These are phyloP conservation scores for Romanogobio albipinnatus DNA, from an alignment of 2,113 vertebrate species.

Conservation along the genomic window DNA sequence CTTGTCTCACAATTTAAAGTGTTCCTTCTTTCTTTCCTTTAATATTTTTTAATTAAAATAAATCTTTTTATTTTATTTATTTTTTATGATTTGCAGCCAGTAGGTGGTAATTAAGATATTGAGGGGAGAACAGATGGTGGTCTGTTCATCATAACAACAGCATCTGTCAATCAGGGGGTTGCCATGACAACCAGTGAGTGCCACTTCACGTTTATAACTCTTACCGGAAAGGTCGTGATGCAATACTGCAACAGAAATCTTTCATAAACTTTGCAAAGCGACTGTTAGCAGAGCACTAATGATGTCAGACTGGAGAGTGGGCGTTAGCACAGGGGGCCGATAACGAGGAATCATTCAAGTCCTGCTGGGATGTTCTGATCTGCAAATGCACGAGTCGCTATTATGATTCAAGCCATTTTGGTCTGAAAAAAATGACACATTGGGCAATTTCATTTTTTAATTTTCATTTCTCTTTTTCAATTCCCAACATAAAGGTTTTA, in stretches of 20 bases:
- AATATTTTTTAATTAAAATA: not conserved
- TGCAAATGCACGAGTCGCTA: not conserved
- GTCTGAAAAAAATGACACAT: not conserved
- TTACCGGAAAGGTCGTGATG: not conserved
- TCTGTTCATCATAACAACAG: slow-evolving; percentile 8
- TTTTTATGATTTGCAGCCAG: not conserved
- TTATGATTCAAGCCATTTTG: not conserved
- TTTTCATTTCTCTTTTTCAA: not conserved
- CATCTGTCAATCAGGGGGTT: slow-evolving; percentile 14
- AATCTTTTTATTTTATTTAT: not conserved
- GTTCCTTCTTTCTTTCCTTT: no score
- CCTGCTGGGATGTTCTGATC: not conserved
- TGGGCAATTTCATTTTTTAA: not conserved
- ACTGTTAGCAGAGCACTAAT: not conserved
- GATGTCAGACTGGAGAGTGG: not conserved
- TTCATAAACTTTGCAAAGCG: no score
- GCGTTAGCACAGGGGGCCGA: not conserved
- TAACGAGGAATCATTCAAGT: not conserved
- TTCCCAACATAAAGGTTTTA: not conserved
- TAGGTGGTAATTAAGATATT: not conserved
- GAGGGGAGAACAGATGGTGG: slow-evolving; percentile 11
- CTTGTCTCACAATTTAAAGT: not conserved
- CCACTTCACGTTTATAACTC: not conserved
- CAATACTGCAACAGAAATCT: not conserved
- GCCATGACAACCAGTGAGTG: not conserved